phyloP scores from a whole-genome alignment of 2,797 vertebrate species.

The Chiloscyllium punctatum region DNA sequence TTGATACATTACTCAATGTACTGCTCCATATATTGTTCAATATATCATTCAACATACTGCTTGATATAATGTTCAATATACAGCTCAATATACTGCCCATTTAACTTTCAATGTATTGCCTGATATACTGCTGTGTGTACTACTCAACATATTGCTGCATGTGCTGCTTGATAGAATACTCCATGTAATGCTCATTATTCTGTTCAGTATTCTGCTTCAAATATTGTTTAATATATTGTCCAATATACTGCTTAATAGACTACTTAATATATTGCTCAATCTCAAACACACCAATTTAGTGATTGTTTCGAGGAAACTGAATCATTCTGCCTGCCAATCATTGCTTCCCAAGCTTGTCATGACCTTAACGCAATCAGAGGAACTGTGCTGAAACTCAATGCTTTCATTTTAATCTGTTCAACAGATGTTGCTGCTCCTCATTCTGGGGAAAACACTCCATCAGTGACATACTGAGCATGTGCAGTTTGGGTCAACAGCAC shows the following conservation, averaged over 20 bases:
- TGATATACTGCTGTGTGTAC: neutral
- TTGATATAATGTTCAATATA: neutral
- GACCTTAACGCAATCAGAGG: neutral
- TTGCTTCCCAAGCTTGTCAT: neutral
- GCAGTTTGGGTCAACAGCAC: slow-evolving; percentile 14
- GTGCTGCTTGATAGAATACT: neutral
- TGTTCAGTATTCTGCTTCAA: neutral
- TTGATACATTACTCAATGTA: neutral
- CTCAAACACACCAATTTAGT: neutral
- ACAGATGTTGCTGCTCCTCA: slow-evolving; percentile 16
- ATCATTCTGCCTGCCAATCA: neutral
- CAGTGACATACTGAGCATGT: neutral
- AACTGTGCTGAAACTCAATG: slow-evolving; percentile 17
- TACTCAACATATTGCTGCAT: neutral
- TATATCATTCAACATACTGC: too few species aligned
- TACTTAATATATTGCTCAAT: neutral
- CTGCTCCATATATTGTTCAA: neutral
- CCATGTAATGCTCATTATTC: neutral
- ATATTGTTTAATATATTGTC: neutral
- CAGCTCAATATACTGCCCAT: neutral
- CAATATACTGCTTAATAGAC: neutral
- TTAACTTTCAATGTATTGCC: neutral
- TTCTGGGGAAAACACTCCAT: neutral
- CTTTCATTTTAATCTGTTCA: slow-evolving; percentile 6
- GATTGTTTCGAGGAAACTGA: neutral